A percentile compares a stretch with the other conserved stretches of the same genome.
Conservation (phyloP, 1,140 invertebrate genomes). For the Euura lappo region DNA sequence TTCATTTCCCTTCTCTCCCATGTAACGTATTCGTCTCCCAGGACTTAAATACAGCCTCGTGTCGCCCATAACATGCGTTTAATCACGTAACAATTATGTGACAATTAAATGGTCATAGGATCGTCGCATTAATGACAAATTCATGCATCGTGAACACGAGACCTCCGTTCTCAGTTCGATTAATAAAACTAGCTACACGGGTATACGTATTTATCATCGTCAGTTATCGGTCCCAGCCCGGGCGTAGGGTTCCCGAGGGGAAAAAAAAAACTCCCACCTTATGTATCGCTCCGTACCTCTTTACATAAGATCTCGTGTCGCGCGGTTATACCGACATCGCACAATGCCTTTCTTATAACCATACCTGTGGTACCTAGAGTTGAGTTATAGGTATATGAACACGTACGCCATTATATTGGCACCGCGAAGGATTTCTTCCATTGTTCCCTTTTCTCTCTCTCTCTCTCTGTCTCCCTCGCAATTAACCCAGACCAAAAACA, state of each 20-base stretch:
- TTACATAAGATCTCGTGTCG: conserved; percentile 7
- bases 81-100: no score
- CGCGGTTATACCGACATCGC: not conserved
- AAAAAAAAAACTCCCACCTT: not conserved
- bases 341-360: not conserved
- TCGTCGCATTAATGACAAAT: not conserved
- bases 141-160: not conserved
- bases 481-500: no score
- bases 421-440: no score
- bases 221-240: not conserved
- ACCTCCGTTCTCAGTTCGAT: not conserved
- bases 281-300: not conserved
- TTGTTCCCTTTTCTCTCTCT: no score
- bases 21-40: no score
- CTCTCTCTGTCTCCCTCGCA: no score
- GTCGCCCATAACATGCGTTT: no score
- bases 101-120: not conserved
- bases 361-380: no score
- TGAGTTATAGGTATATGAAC: no score
- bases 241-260: not conserved
- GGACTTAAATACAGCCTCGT: no score
- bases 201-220: not conserved
- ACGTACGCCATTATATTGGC: no score
- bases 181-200: not conserved
- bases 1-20: no score